Percentiles rank a stretch among this genome's conserved stretches.
These are phyloP conservation scores for Protaetia brevitarsis DNA, from an alignment of 1,140 invertebrate genomes.

Conservation along the genomic window DNA sequence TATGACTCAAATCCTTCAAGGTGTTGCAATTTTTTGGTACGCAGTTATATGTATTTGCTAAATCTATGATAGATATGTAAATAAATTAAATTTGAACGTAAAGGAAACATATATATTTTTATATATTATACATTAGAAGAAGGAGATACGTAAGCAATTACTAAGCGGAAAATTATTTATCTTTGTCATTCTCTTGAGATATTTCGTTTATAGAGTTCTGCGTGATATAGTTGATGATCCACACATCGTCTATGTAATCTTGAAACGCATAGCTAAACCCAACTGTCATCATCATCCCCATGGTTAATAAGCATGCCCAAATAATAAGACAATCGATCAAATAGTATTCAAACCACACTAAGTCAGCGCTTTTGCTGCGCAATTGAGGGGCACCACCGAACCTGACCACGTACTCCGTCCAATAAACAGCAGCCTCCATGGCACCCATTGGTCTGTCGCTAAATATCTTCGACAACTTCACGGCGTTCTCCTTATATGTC, in stretches of 20 bases:
- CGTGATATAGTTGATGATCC: too few species aligned
- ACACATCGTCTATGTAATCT: background rate
- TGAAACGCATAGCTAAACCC: background rate
- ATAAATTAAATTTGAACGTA: too few species aligned
- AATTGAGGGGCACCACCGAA: slow-evolving; percentile 51
- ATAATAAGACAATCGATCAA: slow-evolving; percentile 4
- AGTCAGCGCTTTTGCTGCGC: background rate
- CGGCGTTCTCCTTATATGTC: slow-evolving; percentile 43
- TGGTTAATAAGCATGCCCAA: background rate
- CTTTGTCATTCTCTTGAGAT: too few species aligned
- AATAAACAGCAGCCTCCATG: slow-evolving; percentile 64
- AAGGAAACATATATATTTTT: too few species aligned
- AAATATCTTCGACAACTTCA: slow-evolving; percentile 55
- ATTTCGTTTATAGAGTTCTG: too few species aligned
- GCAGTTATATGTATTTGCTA: too few species aligned
- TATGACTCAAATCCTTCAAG: too few species aligned
- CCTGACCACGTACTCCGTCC: slow-evolving; percentile 64
- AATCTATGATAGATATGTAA: too few species aligned
- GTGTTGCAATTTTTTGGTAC: too few species aligned
- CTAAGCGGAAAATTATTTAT: too few species aligned
- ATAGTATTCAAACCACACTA: slow-evolving; percentile 16
- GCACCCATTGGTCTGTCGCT: slow-evolving; percentile 59
- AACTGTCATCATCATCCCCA: background rate
- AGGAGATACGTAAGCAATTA: too few species aligned
- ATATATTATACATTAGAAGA: too few species aligned